Evolutionary conservation across 2,113 vertebrate genomes (phyloP).

Genomic region (Channa argus): DNA sequence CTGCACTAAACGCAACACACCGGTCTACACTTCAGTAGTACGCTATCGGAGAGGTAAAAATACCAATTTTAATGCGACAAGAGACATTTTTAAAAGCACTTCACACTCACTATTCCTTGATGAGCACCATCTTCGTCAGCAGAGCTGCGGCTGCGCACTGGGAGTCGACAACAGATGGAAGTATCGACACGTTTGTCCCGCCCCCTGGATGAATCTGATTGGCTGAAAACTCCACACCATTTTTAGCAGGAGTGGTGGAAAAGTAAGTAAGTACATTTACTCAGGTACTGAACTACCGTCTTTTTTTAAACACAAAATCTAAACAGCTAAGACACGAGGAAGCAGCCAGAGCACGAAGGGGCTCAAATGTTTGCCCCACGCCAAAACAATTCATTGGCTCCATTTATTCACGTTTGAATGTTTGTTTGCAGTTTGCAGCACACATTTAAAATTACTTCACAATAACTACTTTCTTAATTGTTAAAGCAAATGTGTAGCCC

Average conservation of each 20-base stretch:
- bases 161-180: conserved; percentile 41
- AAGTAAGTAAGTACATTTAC: too few relatives aligned
- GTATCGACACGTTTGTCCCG: conserved; percentile 65
- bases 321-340: too few relatives aligned
- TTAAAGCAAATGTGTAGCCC: too few relatives aligned
- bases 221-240: conserved; percentile 39
- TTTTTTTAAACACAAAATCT: too few relatives aligned
- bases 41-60: neutral
- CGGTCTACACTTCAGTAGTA: neutral
- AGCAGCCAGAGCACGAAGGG: too few relatives aligned
- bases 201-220: conserved; percentile 68
- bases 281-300: too few relatives aligned
- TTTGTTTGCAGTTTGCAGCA: too few relatives aligned
- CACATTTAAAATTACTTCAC: too few relatives aligned
- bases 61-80: neutral
- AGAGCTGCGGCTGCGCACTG: conserved; percentile 80
- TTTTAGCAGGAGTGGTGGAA: neutral
- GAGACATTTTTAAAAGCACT: conserved; percentile 55
- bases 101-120: conserved; percentile 94
- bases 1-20: neutral
- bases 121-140: conserved; percentile 92
- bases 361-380: too few relatives aligned
- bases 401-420: too few relatives aligned
- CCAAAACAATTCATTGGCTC: too few relatives aligned
- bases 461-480: too few relatives aligned